phyloP scores from a whole-genome alignment of 2,888 invertebrate genomes.

The Schizaphis graminum region DNA sequence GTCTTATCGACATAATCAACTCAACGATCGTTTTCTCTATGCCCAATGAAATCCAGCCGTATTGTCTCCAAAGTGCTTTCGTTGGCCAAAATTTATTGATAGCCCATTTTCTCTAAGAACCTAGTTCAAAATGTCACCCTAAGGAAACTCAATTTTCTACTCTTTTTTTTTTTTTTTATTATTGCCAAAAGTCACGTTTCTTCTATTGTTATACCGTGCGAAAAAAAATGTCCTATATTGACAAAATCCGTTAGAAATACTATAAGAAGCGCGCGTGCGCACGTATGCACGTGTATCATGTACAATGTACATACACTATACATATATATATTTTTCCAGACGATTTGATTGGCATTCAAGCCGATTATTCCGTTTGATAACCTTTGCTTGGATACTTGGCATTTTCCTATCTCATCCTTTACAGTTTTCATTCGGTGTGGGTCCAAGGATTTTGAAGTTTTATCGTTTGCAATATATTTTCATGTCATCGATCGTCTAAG shows the following conservation, averaged over 20 bases:
- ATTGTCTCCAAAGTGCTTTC: constrained; percentile 58
- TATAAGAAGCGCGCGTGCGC: constrained; percentile 7
- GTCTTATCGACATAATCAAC: constrained; percentile 59
- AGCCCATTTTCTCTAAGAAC: constrained; percentile 60
- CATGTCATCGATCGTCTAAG: constrained; percentile 46
- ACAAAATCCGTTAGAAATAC: constrained; percentile 58
- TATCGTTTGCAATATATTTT: constrained; percentile 49
- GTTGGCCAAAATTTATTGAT: constrained; percentile 62
- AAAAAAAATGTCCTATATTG: constrained; percentile 48
- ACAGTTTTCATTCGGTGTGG: constrained; percentile 39
- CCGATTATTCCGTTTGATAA: constrained; percentile 63
- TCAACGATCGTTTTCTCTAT: constrained; percentile 50
- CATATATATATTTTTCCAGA: constrained; percentile 43
- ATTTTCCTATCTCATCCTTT: background rate
- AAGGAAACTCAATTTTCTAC: constrained; percentile 57
- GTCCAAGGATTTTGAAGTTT: constrained; percentile 47
- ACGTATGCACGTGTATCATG: background rate
- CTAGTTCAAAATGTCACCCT: constrained; percentile 54
- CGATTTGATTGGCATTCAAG: constrained; percentile 62
- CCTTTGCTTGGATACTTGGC: constrained; percentile 50
- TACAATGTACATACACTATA: background rate
- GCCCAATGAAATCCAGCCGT: constrained; percentile 39
- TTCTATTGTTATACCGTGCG: constrained; percentile 50
- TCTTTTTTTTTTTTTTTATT: constrained; percentile 47
- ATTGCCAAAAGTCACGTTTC: constrained; percentile 60